Evolutionary conservation across 2,113 vertebrate species (phyloP), one percentile per base, ranked within the genome.

Genomic region (Sminthopsis crassicaudata): DNA sequence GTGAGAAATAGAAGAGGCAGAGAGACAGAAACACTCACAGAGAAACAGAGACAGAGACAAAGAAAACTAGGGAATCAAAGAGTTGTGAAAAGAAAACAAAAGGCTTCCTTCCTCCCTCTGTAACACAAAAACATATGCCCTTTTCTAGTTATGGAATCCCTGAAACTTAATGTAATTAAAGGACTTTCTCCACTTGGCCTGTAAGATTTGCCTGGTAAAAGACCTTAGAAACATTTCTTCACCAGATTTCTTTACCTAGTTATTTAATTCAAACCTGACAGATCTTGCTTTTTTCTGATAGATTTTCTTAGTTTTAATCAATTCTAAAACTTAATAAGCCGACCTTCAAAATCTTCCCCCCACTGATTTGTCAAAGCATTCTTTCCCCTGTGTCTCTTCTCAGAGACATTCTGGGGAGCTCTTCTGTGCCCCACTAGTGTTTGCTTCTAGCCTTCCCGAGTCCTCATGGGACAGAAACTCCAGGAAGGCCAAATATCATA

Each of bases 221-320:
- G n/a, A 95, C 94, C 92, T 95, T 95, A 96, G 96, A 91, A 97
- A 93, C 91, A 93, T 93, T 94, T 91, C 91, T 98, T 42, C 8
- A 23, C n/a, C n/a, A 42, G 42, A 19, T 84, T 84, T 84, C 67
- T 96, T 97, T 96, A 92, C 96, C 52, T 91, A 94, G 96, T 96
- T 96, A 96, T 95, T 97, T 96, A 95, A 96, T 95, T 93, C 89
- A 94, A 96, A 97, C 93, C 57, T 97, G 96, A 97, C 97, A 97
- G 93, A 84, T 93, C 95, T 96, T 94, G 92, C 97, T 97, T 94
- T 97, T 97, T 97, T 96, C 96, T 95, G 16, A 22, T 84, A 42
- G 19, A 84, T n/a, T 84, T 84, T 84, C n/a, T 84, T 84, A 16
- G 96, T 96, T 97, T 97, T 94, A 97, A 96, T 92, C 91, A 95